Evolutionary conservation across 2,888 invertebrate genomes (phyloP).

Genomic region (Pseudococcus viburni): DNA sequence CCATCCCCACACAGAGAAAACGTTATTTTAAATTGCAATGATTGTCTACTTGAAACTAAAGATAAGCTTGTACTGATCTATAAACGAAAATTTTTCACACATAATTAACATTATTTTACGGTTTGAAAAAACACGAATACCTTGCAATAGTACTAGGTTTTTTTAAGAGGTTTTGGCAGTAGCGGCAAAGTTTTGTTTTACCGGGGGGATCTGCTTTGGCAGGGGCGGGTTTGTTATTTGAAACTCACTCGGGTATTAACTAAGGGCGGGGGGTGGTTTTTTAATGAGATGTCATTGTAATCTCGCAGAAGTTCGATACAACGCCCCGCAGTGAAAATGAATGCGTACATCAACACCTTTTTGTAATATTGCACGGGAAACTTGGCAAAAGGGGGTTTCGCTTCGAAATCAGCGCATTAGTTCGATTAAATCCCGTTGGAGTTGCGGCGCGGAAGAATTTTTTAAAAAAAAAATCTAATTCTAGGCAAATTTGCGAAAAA

Average conservation of each 20-base stretch:
- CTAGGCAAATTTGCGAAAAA: slow-evolving; percentile 38
- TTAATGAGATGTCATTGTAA: slow-evolving; percentile 55
- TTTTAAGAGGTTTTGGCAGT: neutral
- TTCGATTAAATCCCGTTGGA: neutral
- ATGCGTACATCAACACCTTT: slow-evolving; percentile 40
- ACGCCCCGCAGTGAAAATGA: neutral
- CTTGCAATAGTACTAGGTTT: slow-evolving; percentile 26
- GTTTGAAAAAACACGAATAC: slow-evolving; percentile 62
- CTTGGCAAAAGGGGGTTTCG: neutral
- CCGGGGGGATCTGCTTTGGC: neutral
- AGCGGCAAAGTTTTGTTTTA: slow-evolving; percentile 46
- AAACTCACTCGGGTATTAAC: neutral
- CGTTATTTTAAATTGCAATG: slow-evolving; percentile 54
- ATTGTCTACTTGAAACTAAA: slow-evolving; percentile 57
- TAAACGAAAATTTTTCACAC: slow-evolving; percentile 60
- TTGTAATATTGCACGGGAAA: slow-evolving; percentile 50
- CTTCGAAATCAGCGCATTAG: slow-evolving; percentile 21
- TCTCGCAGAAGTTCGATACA: neutral
- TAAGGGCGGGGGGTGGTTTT: neutral
- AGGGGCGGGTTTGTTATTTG: neutral
- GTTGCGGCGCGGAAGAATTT: slow-evolving; percentile 1
- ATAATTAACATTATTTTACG: slow-evolving; percentile 62
- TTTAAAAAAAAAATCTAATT: slow-evolving; percentile 23
- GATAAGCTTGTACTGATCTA: slow-evolving; percentile 59
- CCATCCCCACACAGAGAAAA: neutral